Percentiles rank a stretch among this genome's conserved stretches.
phyloP scores from a whole-genome alignment of 2,113 vertebrate genomes.

The Felis catus region F.catus_Fca126_mat1.0 CM031418.1:49483001-49483500 shows the following conservation, averaged over 20 bases:
- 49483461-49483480: conserved; percentile 21
- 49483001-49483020: neutral
- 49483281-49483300: neutral
- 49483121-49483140: conserved; percentile 47
- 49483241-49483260: neutral
- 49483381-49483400: conserved; percentile 56
- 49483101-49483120: conserved; percentile 21
- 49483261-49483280: neutral
- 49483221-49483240: conserved; percentile 40
- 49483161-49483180: conserved; percentile 53
- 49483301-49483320: conserved; percentile 66
- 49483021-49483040: neutral
- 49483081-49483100: neutral
- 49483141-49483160: conserved; percentile 44
- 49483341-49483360: neutral
- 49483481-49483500: neutral
- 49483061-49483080: conserved; percentile 34
- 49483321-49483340: conserved; percentile 52
- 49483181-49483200: conserved; percentile 60
- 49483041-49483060: conserved; percentile 14
- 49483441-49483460: conserved; percentile 52
- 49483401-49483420: conserved; percentile 74
- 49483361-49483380: neutral
- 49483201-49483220: conserved; percentile 59
- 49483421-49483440: conserved; percentile 73